Conservation (phyloP, 2,888 invertebrate species). For the Aricia artaxerxes region DNA sequence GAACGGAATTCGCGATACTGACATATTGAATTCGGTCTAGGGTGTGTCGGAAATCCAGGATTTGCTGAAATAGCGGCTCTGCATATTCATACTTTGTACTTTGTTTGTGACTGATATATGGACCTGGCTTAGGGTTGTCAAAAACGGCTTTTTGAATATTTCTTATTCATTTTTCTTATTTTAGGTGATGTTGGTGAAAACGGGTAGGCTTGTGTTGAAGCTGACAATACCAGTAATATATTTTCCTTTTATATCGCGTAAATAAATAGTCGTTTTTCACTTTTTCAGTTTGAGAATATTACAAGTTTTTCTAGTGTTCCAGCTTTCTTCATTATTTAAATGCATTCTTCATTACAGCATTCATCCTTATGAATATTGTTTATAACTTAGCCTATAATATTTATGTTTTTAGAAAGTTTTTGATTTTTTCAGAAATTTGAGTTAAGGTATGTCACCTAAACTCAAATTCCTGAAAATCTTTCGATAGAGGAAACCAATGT, state of each 20-base stretch:
- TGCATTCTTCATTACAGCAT: no score
- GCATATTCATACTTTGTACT: conserved; percentile 22
- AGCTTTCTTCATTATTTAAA: no score
- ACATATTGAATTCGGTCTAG: conserved; percentile 18
- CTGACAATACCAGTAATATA: not conserved
- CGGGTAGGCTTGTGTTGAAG: not conserved
- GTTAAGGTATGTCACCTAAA: no score
- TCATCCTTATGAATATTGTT: no score
- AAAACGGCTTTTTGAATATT: not conserved
- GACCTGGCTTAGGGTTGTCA: not conserved
- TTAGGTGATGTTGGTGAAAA: not conserved
- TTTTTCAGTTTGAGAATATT: not conserved
- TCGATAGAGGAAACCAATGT: no score
- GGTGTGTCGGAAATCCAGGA: not conserved
- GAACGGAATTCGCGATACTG: not conserved
- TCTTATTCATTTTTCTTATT: not conserved
- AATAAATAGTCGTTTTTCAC: not conserved
- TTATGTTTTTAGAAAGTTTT: not conserved
- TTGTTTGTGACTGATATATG: not conserved
- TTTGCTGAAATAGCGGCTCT: conserved; percentile 3
- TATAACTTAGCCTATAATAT: no score
- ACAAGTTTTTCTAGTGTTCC: not conserved
- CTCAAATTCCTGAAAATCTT: no score
- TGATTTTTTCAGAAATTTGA: no score
- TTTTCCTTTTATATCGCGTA: not conserved